phyloP scores from a whole-genome alignment of 2,113 vertebrate genomes.

The Eptesicus fuscus region DNA sequence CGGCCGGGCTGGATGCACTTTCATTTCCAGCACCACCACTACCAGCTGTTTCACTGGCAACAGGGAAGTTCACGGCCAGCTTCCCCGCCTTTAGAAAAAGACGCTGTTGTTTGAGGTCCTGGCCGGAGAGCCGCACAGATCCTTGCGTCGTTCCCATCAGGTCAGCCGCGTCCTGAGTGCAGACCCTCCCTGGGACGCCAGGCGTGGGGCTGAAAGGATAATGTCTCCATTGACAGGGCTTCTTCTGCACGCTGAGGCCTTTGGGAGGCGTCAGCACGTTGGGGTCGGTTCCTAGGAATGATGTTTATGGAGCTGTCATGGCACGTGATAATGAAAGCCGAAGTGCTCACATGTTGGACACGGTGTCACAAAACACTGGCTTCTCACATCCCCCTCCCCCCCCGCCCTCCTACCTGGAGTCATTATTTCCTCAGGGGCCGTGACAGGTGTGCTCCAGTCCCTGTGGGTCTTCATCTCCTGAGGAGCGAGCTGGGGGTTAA shows the following conservation, averaged over 20 bases:
- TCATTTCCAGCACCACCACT: neutral
- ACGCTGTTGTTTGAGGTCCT: neutral
- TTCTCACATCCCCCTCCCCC: neutral
- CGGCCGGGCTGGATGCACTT: neutral
- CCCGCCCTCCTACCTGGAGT: constrained; percentile 37
- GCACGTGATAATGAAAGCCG: neutral
- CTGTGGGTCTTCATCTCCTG: neutral
- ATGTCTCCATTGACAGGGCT: neutral
- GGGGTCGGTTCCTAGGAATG: constrained; percentile 1
- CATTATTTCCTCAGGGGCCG: constrained; percentile 37
- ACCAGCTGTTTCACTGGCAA: neutral
- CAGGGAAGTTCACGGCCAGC: neutral
- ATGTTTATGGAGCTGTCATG: neutral
- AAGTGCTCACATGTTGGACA: constrained; percentile 33
- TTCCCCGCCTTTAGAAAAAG: neutral
- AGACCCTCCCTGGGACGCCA: neutral
- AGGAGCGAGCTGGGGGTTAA: neutral
- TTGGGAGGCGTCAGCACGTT: neutral
- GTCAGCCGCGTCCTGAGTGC: neutral
- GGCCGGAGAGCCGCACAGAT: neutral
- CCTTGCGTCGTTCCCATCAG: neutral
- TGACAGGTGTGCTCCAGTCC: neutral
- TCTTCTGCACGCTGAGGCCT: neutral
- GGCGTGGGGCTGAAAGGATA: neutral
- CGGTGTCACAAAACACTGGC: neutral